Conservation (phyloP, 2,797 vertebrate species). For the Pangasius macronema region DNA sequence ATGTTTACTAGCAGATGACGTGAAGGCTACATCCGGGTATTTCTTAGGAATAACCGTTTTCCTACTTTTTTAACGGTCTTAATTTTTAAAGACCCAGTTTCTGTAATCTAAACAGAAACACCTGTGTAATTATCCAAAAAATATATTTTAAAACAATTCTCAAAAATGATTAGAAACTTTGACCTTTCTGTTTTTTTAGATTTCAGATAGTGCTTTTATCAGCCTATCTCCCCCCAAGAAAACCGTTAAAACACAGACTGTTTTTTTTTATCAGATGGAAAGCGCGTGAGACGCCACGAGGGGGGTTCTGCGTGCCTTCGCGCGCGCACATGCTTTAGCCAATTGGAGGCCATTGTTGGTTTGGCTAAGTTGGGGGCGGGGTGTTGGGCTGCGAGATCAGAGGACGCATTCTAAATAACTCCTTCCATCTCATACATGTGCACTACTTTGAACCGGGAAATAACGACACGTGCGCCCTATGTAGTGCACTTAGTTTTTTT, state of each 20-base stretch:
- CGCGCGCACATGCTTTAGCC: neutral
- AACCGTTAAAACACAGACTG: neutral
- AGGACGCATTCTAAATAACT: neutral
- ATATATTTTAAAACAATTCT: neutral
- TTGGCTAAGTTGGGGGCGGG: neutral
- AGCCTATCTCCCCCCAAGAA: neutral
- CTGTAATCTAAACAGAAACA: neutral
- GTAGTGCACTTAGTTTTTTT: slow-evolving; percentile 1
- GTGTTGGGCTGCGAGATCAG: neutral
- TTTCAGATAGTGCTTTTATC: neutral
- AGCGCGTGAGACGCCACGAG: neutral
- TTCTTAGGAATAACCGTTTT: neutral
- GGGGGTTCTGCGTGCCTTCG: neutral
- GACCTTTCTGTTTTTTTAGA: neutral
- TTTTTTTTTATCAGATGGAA: neutral
- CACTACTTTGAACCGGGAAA: neutral
- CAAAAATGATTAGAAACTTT: neutral
- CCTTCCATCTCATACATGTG: neutral
- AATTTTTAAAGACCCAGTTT: neutral
- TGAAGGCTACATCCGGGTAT: neutral
- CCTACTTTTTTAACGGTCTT: neutral
- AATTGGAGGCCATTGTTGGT: neutral
- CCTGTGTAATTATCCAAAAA: neutral
- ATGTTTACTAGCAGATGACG: neutral
- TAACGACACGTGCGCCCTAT: neutral